Evolutionary conservation across 2,888 invertebrate genomes (phyloP).

Genomic region (Lepidocyrtoides sp.): DNA sequence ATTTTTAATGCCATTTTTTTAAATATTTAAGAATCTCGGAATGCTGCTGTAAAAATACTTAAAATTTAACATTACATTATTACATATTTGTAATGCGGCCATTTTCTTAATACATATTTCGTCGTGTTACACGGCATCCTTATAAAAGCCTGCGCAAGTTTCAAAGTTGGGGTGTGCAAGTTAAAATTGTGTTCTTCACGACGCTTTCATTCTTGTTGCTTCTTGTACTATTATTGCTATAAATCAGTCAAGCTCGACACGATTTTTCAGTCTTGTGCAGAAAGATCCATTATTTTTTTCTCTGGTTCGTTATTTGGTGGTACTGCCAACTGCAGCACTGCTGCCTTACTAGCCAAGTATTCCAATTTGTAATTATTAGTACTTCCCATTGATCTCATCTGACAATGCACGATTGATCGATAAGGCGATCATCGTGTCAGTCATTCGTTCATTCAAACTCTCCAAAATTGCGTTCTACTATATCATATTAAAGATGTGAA

Average conservation of each 20-base stretch:
- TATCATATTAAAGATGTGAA: too few relatives aligned
- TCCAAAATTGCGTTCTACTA: neutral
- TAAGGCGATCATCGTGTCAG: conserved; percentile 54
- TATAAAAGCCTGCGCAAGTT: too few relatives aligned
- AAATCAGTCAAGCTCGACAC: conserved; percentile 32
- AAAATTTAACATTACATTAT: too few relatives aligned
- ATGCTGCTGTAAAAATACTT: too few relatives aligned
- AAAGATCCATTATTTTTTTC: conserved; percentile 13
- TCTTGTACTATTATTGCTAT: neutral
- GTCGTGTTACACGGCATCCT: too few relatives aligned
- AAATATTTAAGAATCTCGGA: too few relatives aligned
- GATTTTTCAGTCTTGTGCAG: neutral
- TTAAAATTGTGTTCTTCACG: too few relatives aligned
- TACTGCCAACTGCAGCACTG: neutral
- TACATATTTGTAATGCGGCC: too few relatives aligned
- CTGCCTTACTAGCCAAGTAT: conserved; percentile 23
- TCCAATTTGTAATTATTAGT: conserved; percentile 48
- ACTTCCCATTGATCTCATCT: conserved; percentile 33
- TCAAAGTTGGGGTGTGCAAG: too few relatives aligned
- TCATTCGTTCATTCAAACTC: conserved; percentile 33
- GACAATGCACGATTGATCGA: conserved; percentile 68
- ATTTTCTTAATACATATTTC: too few relatives aligned
- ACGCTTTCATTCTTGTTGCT: neutral
- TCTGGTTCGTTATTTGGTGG: neutral
- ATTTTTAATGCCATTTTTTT: too few relatives aligned